Percentiles rank a stretch among this genome's conserved stretches.
Conservation (phyloP, 1,140 invertebrate genomes). For the Thaumatotibia leucotreta region DNA sequence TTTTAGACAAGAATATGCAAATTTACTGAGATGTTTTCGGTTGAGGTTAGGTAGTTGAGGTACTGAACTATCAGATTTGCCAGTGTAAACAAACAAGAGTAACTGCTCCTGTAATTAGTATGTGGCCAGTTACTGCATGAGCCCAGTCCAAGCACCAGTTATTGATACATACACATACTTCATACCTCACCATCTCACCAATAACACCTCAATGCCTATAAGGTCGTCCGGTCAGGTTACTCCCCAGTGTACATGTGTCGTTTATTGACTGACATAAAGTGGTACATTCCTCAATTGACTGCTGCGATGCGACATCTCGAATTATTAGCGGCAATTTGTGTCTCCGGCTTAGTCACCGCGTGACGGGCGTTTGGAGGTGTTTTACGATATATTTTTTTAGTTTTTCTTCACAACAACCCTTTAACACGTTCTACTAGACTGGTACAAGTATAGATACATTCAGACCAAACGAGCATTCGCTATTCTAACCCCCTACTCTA, state of each 20-base stretch:
- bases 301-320: conserved; percentile 60
- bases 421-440: no score
- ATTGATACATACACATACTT: conserved; percentile 8
- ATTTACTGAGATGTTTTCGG: not conserved
- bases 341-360: conserved; percentile 66
- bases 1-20: no score
- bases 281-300: conserved; percentile 73
- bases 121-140: not conserved
- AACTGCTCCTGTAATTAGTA: not conserved
- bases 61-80: not conserved
- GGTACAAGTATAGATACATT: no score
- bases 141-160: not conserved
- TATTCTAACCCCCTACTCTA: no score
- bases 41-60: not conserved
- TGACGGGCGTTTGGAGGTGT: conserved; percentile 17
- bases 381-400: not conserved
- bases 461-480: no score
- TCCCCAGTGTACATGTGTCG: not conserved
- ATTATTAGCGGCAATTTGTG: conserved; percentile 72
- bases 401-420: no score
- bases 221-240: not conserved
- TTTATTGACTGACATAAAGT: conserved; percentile 34
- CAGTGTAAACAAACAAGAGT: not conserved
- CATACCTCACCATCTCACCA: not conserved
- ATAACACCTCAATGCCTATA: not conserved